A percentile compares a stretch with the other conserved stretches of the same genome.
These are phyloP conservation scores for Argentina silus DNA, from an alignment of 2,797 vertebrate genomes.

Conservation along the genomic window DNA sequence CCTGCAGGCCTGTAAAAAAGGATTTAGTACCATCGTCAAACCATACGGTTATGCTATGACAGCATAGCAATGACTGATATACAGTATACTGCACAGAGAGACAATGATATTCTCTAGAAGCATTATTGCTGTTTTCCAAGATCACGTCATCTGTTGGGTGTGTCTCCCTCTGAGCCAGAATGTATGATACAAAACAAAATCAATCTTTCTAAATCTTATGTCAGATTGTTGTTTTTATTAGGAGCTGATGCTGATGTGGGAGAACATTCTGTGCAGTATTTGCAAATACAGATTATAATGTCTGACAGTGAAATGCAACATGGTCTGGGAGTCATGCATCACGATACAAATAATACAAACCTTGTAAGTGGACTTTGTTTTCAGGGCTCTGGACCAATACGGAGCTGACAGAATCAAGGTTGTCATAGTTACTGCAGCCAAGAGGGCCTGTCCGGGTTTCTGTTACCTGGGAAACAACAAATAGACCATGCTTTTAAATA, in stretches of 20 bases:
- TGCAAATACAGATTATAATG: not conserved
- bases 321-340: not conserved
- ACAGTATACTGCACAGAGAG: not conserved
- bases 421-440: conserved; percentile 99
- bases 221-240: no score
- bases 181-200: no score
- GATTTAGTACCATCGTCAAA: not conserved
- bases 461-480: conserved; percentile 87
- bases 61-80: not conserved
- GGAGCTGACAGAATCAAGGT: conserved; percentile 98
- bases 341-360: conserved; percentile 74
- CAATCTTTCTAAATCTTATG: no score
- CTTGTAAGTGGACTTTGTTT: conserved; percentile 98
- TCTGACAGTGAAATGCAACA: not conserved
- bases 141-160: no score
- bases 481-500: conserved; percentile 24
- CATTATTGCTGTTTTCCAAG: no score
- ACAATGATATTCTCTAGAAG: no score
- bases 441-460: conserved; percentile 97
- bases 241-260: no score
- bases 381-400: conserved; percentile 98
- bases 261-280: no score
- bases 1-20: conserved; percentile 85
- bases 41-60: not conserved
- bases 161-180: no score